phyloP scores from a whole-genome alignment of 2,797 vertebrate species.

The Ceryle rudis region DNA sequence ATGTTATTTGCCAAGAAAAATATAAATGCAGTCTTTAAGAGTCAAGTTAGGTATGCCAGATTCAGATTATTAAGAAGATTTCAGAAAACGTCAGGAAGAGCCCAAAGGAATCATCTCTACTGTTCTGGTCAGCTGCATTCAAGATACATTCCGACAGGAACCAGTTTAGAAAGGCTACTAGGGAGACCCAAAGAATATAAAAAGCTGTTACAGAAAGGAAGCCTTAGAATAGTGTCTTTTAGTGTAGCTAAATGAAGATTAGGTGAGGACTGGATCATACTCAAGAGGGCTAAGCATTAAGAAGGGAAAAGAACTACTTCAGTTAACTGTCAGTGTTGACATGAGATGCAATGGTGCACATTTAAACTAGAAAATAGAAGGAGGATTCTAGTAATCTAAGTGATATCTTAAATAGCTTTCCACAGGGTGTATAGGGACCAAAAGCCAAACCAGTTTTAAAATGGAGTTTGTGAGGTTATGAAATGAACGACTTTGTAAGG shows the following conservation, averaged over 20 bases:
- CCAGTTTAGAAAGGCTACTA: background rate
- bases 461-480: background rate
- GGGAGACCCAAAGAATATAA: background rate
- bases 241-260: background rate
- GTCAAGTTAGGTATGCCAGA: background rate
- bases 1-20: background rate
- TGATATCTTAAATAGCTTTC: background rate
- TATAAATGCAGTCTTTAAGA: background rate
- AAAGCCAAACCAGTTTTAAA: background rate
- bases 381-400: background rate
- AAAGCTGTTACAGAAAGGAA: background rate
- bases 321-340: background rate
- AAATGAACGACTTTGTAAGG: rapidly evolving
- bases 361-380: background rate
- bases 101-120: background rate
- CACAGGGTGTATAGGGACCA: background rate
- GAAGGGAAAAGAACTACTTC: background rate
- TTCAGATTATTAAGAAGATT: background rate
- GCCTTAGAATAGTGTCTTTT: background rate
- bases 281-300: background rate
- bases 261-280: background rate
- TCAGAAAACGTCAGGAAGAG: background rate
- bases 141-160: background rate
- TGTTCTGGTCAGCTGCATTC: background rate
- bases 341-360: background rate